Percentiles rank a stretch among this genome's conserved stretches.
These are phyloP conservation scores for Epizoanthus ramosus DNA, from an alignment of 92 coral and sea anemone species.

Conservation along the genomic window DNA sequence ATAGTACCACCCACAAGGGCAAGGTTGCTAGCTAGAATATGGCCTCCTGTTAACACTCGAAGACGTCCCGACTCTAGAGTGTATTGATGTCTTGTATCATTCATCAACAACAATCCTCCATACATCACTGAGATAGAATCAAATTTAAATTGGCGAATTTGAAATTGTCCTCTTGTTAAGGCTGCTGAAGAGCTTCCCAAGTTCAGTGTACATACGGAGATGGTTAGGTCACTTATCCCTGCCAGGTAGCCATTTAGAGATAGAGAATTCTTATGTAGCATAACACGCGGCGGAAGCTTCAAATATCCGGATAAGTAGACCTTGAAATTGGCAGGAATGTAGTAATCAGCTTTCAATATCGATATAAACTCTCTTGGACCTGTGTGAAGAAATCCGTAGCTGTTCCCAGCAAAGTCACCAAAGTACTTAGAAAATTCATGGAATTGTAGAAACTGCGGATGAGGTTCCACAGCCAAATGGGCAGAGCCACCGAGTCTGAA, in stretches of 20 bases:
- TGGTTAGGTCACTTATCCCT: slow-evolving; percentile 58
- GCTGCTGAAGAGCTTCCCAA: slow-evolving; percentile 62
- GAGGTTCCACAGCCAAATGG: slow-evolving; percentile 63
- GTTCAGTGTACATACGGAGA: slow-evolving; percentile 52
- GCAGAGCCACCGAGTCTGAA: slow-evolving; percentile 60
- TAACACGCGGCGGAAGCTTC: slow-evolving; percentile 57
- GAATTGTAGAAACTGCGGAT: slow-evolving; percentile 29
- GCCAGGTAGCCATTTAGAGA: slow-evolving; percentile 53
- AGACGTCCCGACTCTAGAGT: slow-evolving; percentile 37
- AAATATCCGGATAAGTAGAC: slow-evolving; percentile 58
- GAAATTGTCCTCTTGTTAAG: slow-evolving; percentile 26
- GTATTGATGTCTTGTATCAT: slow-evolving; percentile 45
- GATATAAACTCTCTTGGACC: slow-evolving; percentile 61
- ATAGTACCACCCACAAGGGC: slow-evolving; percentile 48
- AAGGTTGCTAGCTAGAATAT: slow-evolving; percentile 47
- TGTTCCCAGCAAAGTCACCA: slow-evolving; percentile 52
- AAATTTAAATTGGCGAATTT: slow-evolving; percentile 52
- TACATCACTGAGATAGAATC: slow-evolving; percentile 54
- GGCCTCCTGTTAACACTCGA: slow-evolving; percentile 54
- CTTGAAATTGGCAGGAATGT: slow-evolving; percentile 59
- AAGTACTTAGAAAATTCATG: slow-evolving; percentile 43
- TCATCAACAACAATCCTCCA: slow-evolving; percentile 56
- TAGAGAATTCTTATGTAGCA: slow-evolving; percentile 57
- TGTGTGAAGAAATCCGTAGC: slow-evolving; percentile 62
- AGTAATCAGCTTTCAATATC: slow-evolving; percentile 36